Percentiles rank a stretch among this genome's conserved stretches.
Evolutionary conservation across 1,140 invertebrate species (phyloP).

Genomic region (Eumeta japonica): DNA sequence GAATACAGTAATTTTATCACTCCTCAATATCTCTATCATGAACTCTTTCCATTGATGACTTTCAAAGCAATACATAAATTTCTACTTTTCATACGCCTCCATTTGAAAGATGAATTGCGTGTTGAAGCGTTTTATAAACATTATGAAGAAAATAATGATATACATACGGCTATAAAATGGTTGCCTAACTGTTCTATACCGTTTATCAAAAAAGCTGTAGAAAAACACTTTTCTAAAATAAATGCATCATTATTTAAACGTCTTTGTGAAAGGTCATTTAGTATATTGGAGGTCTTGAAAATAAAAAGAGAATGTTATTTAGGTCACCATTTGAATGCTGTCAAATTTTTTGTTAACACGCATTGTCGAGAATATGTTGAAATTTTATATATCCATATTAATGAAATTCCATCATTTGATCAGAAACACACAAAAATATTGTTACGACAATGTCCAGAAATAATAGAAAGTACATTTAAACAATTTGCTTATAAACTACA

Average conservation of each 20-base stretch:
- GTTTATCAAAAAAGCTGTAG: constrained; percentile 21
- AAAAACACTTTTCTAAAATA: constrained; percentile 16
- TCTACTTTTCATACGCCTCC: constrained; percentile 21
- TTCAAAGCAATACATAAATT: constrained; percentile 24
- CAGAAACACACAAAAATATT: constrained; percentile 20
- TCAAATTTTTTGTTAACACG: constrained; percentile 20
- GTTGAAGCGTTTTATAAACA: no score
- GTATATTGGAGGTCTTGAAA: constrained; percentile 15
- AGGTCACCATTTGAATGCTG: constrained; percentile 1
- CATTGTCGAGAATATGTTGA: constrained; percentile 19
- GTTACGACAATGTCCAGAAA: constrained; percentile 21
- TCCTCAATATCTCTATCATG: constrained; percentile 21
- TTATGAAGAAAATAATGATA: constrained; percentile 12
- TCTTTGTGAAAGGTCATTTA: constrained; percentile 25
- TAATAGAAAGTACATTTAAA: constrained; percentile 23
- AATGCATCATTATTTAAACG: constrained; percentile 16
- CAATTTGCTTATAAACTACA: constrained; percentile 16
- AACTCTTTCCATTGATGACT: constrained; percentile 26
- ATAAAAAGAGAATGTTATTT: neutral
- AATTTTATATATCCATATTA: constrained; percentile 13
- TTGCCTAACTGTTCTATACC: constrained; percentile 24
- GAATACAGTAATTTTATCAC: constrained; percentile 30
- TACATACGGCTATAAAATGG: constrained; percentile 25
- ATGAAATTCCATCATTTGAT: constrained; percentile 12
- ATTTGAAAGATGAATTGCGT: constrained; percentile 24